Base-by-base conservation (phyloP, 1,140 invertebrate species). In the Homalodisca vitripennis region DNA sequence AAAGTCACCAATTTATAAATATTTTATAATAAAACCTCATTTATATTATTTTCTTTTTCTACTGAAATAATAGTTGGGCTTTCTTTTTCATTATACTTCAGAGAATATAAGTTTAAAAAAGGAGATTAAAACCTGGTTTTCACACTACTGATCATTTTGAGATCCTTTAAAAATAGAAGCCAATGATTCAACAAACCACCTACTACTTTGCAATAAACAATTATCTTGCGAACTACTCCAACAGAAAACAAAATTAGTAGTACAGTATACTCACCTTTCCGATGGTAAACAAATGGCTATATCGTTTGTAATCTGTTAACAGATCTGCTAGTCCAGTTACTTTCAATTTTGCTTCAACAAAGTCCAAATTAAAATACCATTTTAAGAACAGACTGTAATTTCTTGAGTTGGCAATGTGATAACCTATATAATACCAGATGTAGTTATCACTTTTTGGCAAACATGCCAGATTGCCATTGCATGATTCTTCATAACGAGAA, bases 381-480 rank as follows among this genome's bases (percentile, higher is more conserved):
- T 73, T 73, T 1, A 79, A 76, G 74, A 88, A 87, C 32, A 84
- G 75, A 1, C 77, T 68, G 46, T 76, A 76, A 46, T 82, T 70
- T 27, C 80, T 70, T 0, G 80, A 78, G 67, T 82, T 77, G 70
- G 84, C 78, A 1, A 89, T 72, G 73, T 89, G 88, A 73, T 88
- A 82, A 0, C 85, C 87, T 64, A 89, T 81, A 55, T 85, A 85
- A 20, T 81, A 83, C 71, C 84, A 84, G 68, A 85, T 86, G 71
- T 89, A 89, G 71, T 83, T 82, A 68, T 88, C 87, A 66, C 85
- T 73, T 51, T 46, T 66, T 0, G 84, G 83, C 10, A 86, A 75
- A 67, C 82, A 79, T 14, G 79, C 78, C 68, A 84, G 80, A 71
- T 84, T 80, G 12, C 79, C 79, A 13, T 79, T 76, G 60, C 82